A percentile compares a stretch with the other conserved stretches of the same genome.
Conservation (phyloP, 2,113 vertebrate species). For the Neolamprologus sp. region DNA sequence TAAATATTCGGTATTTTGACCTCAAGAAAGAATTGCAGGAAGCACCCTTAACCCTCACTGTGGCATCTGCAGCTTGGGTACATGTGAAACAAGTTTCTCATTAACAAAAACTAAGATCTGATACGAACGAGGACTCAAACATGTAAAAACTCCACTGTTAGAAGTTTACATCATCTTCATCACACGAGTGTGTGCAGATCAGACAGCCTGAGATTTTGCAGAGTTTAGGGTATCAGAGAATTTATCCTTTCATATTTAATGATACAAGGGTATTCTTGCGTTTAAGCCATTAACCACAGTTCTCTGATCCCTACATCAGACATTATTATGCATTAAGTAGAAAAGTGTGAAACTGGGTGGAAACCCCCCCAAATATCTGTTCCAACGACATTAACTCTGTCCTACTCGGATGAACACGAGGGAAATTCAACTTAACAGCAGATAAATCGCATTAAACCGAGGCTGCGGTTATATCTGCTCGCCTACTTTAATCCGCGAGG, state of each 20-base stretch:
- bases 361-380: neutral
- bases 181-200: neutral
- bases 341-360: neutral
- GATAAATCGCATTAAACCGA: neutral
- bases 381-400: neutral
- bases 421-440: neutral
- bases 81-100: neutral
- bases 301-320: neutral
- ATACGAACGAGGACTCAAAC: accelerated
- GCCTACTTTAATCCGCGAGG: accelerated
- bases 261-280: neutral
- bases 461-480: neutral
- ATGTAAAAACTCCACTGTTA: neutral
- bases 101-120: neutral
- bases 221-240: neutral
- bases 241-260: neutral
- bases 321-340: neutral
- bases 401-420: neutral
- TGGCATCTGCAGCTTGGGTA: neutral
- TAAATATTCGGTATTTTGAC: neutral
- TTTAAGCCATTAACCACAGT: neutral
- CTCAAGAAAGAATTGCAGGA: neutral
- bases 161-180: neutral
- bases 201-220: neutral
- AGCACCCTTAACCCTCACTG: neutral